Conservation (phyloP, 2,888 invertebrate species). For the Pachycephus smyrnensis region DNA sequence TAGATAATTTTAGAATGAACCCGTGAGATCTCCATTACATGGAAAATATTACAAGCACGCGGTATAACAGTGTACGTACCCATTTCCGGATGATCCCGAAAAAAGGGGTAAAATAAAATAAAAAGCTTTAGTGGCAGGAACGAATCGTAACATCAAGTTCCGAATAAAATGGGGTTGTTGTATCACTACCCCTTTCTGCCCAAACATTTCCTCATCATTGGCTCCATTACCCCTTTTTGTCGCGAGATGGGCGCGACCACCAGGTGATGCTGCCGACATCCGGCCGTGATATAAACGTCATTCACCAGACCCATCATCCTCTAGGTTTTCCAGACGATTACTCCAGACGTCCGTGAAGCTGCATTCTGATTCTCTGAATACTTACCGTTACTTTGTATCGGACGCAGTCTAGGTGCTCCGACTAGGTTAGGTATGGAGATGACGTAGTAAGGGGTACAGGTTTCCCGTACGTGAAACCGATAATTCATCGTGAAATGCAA, state of each 20-base stretch:
- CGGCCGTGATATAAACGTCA: constrained; percentile 3
- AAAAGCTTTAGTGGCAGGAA: neutral
- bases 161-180: neutral
- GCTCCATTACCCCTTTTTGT: constrained; percentile 39
- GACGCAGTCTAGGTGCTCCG: neutral
- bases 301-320: neutral
- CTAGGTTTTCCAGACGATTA: neutral
- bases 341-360: neutral
- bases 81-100: neutral
- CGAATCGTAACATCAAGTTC: neutral
- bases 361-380: neutral
- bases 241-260: constrained; percentile 43
- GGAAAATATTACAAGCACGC: neutral
- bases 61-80: neutral
- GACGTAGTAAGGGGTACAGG: constrained; percentile 15
- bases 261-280: constrained; percentile 42
- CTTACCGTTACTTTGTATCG: neutral
- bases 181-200: neutral
- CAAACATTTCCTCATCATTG: neutral
- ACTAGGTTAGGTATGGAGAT: neutral
- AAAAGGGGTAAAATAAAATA: neutral
- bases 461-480: constrained; percentile 29
- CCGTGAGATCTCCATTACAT: constrained; percentile 1
- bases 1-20: neutral
- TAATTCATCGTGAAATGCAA: constrained; percentile 44